These are phyloP conservation scores for Protosalanx chinensis DNA, from an alignment of 2,797 vertebrate genomes.

Conservation along the genomic window DNA sequence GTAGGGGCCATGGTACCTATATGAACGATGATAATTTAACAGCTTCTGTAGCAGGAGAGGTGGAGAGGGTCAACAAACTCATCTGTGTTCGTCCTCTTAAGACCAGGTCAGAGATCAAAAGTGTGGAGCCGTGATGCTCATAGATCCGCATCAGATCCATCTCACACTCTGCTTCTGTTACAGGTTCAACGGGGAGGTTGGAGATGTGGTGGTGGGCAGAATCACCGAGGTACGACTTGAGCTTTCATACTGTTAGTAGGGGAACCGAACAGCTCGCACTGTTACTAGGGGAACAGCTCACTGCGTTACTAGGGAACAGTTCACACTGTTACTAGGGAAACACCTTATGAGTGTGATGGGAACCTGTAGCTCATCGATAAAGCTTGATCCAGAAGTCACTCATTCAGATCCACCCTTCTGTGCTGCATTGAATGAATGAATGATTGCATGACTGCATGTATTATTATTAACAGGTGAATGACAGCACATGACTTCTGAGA, in stretches of 20 bases:
- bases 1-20: conserved; percentile 94
- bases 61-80: conserved; percentile 94
- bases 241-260: neutral
- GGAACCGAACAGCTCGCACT: neutral
- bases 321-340: neutral
- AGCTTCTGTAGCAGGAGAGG: conserved; percentile 94
- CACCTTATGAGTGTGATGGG: neutral
- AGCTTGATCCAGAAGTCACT: no score
- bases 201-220: conserved; percentile 94
- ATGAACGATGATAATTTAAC: conserved; percentile 91
- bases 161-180: conserved; percentile 8
- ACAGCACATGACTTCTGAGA: no score
- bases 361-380: no score
- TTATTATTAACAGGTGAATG: neutral
- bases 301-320: neutral
- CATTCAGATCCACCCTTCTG: neutral
- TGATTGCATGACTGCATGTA: neutral
- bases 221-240: conserved; percentile 86
- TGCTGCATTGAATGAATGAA: neutral
- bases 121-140: neutral
- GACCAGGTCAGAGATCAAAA: conserved; percentile 71
- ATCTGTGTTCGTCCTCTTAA: conserved; percentile 93
- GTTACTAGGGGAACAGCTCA: neutral
- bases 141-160: neutral
- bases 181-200: conserved; percentile 97